Percentiles rank a stretch among this genome's conserved stretches.
These are phyloP conservation scores for Polydrusus tereticollis DNA, from an alignment of 2,888 invertebrate genomes.

Conservation along the genomic window DNA sequence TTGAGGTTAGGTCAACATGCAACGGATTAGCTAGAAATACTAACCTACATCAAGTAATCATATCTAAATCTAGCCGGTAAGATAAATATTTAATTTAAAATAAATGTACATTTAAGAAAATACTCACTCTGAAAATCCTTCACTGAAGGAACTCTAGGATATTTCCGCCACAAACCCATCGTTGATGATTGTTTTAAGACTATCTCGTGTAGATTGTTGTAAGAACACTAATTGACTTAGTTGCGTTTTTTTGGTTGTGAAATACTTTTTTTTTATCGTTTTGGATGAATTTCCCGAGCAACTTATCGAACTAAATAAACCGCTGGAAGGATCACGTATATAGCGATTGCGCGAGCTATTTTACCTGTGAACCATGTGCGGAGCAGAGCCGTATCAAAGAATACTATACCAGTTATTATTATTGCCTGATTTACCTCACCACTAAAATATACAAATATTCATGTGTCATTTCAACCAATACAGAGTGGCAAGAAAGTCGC, in stretches of 20 bases:
- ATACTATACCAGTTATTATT: too few species aligned
- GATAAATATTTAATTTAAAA: neutral
- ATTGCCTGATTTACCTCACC: too few species aligned
- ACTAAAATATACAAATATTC: too few species aligned
- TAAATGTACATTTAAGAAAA: too few species aligned
- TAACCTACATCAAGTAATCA: neutral
- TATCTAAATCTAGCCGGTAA: neutral
- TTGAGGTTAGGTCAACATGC: too few species aligned
- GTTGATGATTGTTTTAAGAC: neutral
- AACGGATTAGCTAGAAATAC: neutral
- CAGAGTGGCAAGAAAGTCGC: too few species aligned
- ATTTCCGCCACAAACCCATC: conserved; percentile 58
- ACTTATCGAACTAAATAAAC: conserved; percentile 19
- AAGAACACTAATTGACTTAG: neutral
- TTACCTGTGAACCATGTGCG: conserved; percentile 38
- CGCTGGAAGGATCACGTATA: conserved; percentile 13
- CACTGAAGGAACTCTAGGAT: conserved; percentile 58
- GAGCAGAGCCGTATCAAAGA: conserved; percentile 25
- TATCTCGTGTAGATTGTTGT: neutral
- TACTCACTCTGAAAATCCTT: conserved; percentile 58
- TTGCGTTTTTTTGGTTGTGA: neutral
- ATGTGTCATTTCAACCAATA: too few species aligned
- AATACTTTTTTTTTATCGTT: neutral
- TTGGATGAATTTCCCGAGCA: neutral
- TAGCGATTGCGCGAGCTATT: conserved; percentile 38